Evolutionary conservation across 1,140 invertebrate species (phyloP).

Genomic region (Scaptomyza montana): DNA sequence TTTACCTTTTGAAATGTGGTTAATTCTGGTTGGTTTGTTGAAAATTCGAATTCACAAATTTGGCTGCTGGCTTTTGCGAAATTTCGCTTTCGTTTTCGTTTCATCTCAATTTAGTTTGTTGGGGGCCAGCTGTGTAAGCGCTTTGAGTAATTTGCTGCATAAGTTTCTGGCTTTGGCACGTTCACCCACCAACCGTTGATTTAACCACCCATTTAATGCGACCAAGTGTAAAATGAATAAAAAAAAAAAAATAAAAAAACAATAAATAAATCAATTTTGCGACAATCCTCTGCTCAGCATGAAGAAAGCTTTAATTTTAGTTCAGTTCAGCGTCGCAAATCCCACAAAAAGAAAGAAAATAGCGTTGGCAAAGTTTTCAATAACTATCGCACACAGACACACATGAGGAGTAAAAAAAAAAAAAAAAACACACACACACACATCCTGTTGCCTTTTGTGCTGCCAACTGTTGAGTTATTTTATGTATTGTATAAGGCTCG

Average conservation of each 20-base stretch:
- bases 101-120: conserved; percentile 7
- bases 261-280: conserved; percentile 19
- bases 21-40: conserved; percentile 2
- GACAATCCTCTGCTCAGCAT: conserved; percentile 23
- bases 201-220: neutral
- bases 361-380: conserved; percentile 49
- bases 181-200: too few relatives aligned
- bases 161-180: too few relatives aligned
- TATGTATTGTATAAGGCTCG: conserved; percentile 49
- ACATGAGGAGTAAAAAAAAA: too few relatives aligned
- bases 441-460: conserved; percentile 45
- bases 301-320: conserved; percentile 48
- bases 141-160: conserved; percentile 18
- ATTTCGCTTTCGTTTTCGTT: conserved; percentile 7
- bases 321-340: conserved; percentile 31
- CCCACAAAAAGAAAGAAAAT: conserved; percentile 27
- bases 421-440: neutral
- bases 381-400: conserved; percentile 46
- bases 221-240: conserved; percentile 17
- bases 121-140: conserved; percentile 14
- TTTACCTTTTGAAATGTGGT: conserved; percentile 17
- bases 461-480: conserved; percentile 72
- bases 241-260: neutral
- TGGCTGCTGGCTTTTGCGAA: neutral
- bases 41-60: neutral